Conservation (phyloP, 2,888 invertebrate species). For the Epinotia demarniana region DNA sequence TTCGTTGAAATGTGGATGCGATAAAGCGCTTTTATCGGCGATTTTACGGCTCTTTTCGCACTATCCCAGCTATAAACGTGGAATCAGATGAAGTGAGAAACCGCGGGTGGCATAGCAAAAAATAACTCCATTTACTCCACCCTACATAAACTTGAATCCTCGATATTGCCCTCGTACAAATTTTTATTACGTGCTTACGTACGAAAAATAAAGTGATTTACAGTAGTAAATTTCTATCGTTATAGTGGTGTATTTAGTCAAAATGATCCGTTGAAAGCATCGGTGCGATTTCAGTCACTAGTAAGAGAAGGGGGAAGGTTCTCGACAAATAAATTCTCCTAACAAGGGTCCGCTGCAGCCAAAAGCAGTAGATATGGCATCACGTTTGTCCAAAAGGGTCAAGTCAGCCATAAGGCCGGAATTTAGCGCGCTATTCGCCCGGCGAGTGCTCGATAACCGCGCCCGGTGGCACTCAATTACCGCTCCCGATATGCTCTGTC, state of each 20-base stretch:
- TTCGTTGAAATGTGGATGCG: conserved; percentile 68
- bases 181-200: conserved; percentile 46
- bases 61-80: conserved; percentile 75
- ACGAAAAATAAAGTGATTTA: conserved; percentile 43
- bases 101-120: conserved; percentile 69
- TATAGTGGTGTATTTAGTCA: conserved; percentile 25
- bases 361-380: conserved; percentile 54
- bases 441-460: conserved; percentile 63
- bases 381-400: conserved; percentile 60
- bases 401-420: conserved; percentile 58
- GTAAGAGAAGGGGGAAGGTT: not conserved
- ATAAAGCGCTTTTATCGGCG: conserved; percentile 73
- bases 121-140: conserved; percentile 68
- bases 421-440: conserved; percentile 61
- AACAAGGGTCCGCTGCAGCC: conserved; percentile 4
- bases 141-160: conserved; percentile 61
- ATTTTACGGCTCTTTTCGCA: conserved; percentile 76
- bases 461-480: conserved; percentile 68
- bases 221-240: conserved; percentile 28
- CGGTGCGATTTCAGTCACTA: not conserved
- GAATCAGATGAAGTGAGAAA: conserved; percentile 75
- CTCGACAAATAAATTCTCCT: conserved; percentile 2
- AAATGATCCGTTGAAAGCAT: conserved; percentile 1
- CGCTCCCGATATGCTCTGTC: conserved; percentile 59
- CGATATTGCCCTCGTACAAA: conserved; percentile 49